A percentile compares a stretch with the other conserved stretches of the same genome.
phyloP scores from a whole-genome alignment of 2,797 vertebrate genomes.

The Ctenochaetus hawaiiensis region DNA sequence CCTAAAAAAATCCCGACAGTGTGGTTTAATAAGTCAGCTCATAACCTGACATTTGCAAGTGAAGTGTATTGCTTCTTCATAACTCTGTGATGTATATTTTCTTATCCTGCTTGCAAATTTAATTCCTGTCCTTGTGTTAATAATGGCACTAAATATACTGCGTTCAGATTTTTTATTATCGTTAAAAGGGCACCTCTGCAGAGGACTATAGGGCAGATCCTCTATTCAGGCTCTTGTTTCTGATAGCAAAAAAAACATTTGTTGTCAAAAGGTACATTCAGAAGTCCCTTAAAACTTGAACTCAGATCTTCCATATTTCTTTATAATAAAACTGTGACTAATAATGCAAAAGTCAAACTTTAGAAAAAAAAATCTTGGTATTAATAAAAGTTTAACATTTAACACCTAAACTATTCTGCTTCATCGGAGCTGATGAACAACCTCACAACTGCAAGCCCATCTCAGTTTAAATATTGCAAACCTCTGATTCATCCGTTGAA shows the following conservation, averaged over 20 bases:
- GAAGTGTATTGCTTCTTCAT: not conserved
- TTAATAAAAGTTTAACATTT: not conserved
- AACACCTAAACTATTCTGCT: not conserved
- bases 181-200: not conserved
- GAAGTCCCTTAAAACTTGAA: not conserved
- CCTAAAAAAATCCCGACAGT: no score
- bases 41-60: not conserved
- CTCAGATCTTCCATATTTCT: not conserved
- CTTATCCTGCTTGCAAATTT: not conserved
- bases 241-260: not conserved
- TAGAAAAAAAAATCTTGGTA: not conserved
- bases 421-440: not conserved
- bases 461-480: not conserved
- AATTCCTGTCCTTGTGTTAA: not conserved
- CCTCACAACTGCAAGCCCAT: not conserved
- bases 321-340: not conserved
- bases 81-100: not conserved
- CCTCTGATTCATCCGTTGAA: not conserved
- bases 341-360: not conserved
- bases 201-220: not conserved
- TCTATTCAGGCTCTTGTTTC: not conserved
- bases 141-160: constrained; percentile 8
- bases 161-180: constrained; percentile 6
- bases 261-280: not conserved
- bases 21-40: not conserved